Evolutionary conservation across 2,113 vertebrate genomes (phyloP), one percentile per base, ranked within the genome.

Genomic region (Thryonomys swinderianus): DNA sequence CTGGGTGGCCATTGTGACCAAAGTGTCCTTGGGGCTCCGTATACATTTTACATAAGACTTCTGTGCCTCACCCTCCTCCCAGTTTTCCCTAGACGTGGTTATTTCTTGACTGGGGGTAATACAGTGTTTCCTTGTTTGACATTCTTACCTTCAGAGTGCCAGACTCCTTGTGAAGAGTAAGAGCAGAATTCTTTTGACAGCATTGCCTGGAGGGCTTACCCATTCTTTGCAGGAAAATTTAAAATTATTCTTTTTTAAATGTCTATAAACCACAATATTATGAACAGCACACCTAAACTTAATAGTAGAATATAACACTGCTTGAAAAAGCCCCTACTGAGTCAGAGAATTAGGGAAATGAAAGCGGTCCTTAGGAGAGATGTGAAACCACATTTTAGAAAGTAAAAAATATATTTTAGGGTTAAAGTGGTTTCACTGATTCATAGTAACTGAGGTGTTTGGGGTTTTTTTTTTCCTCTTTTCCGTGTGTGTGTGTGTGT

Each of bases 161-260:
- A 7, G 32, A 45, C 4, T 23, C 53, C 5, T 3, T 8, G 7
- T 61, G 45, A 55, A 73, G 51, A 79, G 57, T 9, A 51, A 12
- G 79, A 74, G 30, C 51, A 69, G 48, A 73, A 88, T 88, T 37
- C 81, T 95, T 85, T 76, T 88, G 88, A 85, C 74, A 67, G 30
- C 9, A 53, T 20, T 62, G 34, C 61, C 53, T 57, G 73, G 34
- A 78, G 66, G 40, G 3, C 48, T 76, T 51, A 34, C 66, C 45
- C 25, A 37, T 89, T 93, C 73, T 93, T 93, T 66, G 25, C 18
- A 89, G 85, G 61, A 42, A 81, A 95, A 62, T 80, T 91, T 5
- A 66, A 71, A 85, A 88, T 81, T 32, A 18, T 23, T 71, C 3
- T 90, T 32, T 37, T 78, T 69, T 59, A 1, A 61, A 14, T 79